These are phyloP conservation scores for Spinus olivaceus DNA, from an alignment of 2,797 vertebrate genomes.

Conservation along the genomic window DNA sequence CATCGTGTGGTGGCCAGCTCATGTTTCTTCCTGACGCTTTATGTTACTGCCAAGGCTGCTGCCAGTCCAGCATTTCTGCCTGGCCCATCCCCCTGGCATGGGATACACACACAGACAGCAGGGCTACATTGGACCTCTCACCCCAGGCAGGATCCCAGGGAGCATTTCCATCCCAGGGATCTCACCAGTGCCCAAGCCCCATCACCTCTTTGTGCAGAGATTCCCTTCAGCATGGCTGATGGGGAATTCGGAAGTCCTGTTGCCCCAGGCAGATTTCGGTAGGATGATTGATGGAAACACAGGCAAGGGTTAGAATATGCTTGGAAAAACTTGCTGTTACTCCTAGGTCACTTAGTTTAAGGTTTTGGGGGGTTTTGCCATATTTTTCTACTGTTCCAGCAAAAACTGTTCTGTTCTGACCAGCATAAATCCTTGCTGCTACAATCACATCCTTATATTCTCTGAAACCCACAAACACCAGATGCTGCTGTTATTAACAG, in stretches of 20 bases:
- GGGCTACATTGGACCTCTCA: rapidly evolving
- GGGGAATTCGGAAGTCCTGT: neutral
- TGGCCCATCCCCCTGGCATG: neutral
- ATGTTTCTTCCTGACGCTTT: neutral
- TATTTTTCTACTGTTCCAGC: neutral
- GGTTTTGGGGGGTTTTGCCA: neutral
- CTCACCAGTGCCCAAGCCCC: neutral
- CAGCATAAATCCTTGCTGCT: neutral
- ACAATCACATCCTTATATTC: neutral
- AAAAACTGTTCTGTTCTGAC: neutral
- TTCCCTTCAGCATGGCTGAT: neutral
- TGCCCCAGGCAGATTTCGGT: neutral
- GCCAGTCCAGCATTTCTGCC: neutral
- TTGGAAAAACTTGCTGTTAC: neutral
- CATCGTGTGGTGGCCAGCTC: neutral
- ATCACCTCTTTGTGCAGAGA: neutral
- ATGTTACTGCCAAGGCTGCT: neutral
- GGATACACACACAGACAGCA: neutral
- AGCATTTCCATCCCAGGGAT: neutral
- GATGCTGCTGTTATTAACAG: neutral
- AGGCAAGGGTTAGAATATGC: neutral
- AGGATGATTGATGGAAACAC: neutral
- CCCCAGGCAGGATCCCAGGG: neutral
- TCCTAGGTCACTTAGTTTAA: neutral
- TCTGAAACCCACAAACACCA: neutral